Conservation (phyloP, 2,113 vertebrate genomes). For the Gopherus flavomarginatus region DNA sequence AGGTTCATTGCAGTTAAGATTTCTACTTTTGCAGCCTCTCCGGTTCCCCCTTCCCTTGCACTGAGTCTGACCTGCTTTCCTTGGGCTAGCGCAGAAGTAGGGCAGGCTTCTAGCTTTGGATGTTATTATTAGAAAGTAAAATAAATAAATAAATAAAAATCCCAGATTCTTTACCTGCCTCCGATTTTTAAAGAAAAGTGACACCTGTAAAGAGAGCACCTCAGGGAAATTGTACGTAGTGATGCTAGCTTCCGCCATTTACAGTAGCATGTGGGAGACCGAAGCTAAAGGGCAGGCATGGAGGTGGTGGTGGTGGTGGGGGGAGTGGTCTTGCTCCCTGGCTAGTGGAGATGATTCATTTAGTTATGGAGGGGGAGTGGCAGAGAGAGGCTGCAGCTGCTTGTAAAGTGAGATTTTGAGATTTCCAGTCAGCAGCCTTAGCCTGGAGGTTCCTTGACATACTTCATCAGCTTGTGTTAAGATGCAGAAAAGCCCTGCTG, state of each 20-base stretch:
- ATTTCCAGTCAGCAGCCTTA: neutral
- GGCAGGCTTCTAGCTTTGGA: constrained; percentile 41
- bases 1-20: constrained; percentile 56
- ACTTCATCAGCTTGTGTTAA: neutral
- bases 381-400: neutral
- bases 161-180: neutral
- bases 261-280: no score
- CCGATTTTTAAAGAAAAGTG: neutral
- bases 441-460: neutral
- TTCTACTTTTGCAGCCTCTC: constrained; percentile 17
- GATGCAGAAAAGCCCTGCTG: neutral
- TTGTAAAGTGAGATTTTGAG: neutral
- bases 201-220: neutral
- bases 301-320: neutral
- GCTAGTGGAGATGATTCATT: neutral
- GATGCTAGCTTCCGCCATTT: neutral
- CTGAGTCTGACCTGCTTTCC: constrained; percentile 68
- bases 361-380: neutral
- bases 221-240: neutral
- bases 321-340: neutral
- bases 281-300: neutral
- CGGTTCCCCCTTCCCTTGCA: neutral
- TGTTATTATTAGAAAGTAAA: constrained; percentile 56
- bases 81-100: neutral
- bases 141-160: neutral